Base-by-base conservation (phyloP, 2,113 vertebrate species). In the Carassius auratus region DNA sequence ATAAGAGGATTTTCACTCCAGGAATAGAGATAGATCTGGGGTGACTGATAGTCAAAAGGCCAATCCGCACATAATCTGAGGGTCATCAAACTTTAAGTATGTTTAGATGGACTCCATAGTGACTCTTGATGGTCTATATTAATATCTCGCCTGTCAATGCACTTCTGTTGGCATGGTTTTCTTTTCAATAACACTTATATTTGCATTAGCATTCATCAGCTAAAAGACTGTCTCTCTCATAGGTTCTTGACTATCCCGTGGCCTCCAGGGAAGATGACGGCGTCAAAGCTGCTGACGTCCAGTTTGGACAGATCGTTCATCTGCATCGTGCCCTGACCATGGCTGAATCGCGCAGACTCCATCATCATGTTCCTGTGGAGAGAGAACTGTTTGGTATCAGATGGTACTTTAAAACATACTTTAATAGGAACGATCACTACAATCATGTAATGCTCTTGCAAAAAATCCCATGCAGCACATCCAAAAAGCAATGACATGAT, bases 181-280 rank as follows among this genome's bases (percentile, higher is more conserved):
- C 14, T 69, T 33, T 66, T 17, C 30, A 68, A 9, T 36, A 19
- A 69, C 15, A 21, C 10, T 10, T 19, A 38, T 42, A 21, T 71
- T 21, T 42, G 68, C 17, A n/a, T 42, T 71, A n/a, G 5, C 30
- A 19, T 8, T 10, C 9, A 19, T 69, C 36, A 42, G 36, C 68
- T 38, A 71, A 50, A 14, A 81, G 59, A 6, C n/a, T 64, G 1
- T 48, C 10, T 71, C 81, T 77, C 94, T 94, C 88, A 95, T 93
- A 94, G 89, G 81, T 95, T 95, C 88, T 95, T 95, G 88, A 85
- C 89, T 87, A 94, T 42, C 12, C 94, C 94, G 0, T 94, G 91
- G 17, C 94, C 94, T 85, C 94, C 94, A 26, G 94, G 94, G 19
- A 95, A 95, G 86, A 95, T 94, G 87, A 95, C 78, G 1, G 88